Base-by-base conservation (phyloP, 2,888 invertebrate species). In the Lithophane semibrunnea region DNA sequence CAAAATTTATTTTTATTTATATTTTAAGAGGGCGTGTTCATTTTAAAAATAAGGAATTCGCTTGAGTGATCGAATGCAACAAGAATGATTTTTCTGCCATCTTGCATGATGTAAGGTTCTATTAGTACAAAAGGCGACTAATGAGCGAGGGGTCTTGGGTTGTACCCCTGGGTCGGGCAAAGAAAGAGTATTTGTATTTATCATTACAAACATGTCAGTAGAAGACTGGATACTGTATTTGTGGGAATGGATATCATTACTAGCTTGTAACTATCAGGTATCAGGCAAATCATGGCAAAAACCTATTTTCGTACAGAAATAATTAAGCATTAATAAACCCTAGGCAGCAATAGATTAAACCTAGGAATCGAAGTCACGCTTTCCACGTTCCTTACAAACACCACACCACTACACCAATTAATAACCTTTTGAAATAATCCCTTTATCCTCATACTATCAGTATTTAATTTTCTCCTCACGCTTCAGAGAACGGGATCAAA, bases 401-500 rank as follows among this genome's bases (percentile, higher is more conserved):
- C n/a, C 29, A 10, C 0, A 66, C 16, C 66, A 18, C 16, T 65
- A 21, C 64, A 47, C n/a, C 64, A 77, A 77, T 77, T 29, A 64
- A 65, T 65, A 4, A n/a, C 29, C n/a, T 70, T 24, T 3, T 21
- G 24, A 49, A 71, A 63, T 67, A 72, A 79, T 67, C 66, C n/a
- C 8, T 52, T 78, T 37, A 71, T 78, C 65, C 37, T n/a, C 7
- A 65, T 78, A 47, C 21, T 66, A 49, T 54, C 44, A 66, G 72
- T 66, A 61, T 79, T 66, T 66, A 79, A 79, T 79, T 52, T 52
- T 47, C 13, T 54, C 8, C 13, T 61, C 61, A 63, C 61, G 79
- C 79, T 18, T 67, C 66, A 29, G n/a, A 49, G 29, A 18, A 70
- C 58, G n/a, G 42, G 66, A 67, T 79, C 66, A 79, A 79, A 79